Evolutionary conservation across 1,140 invertebrate genomes (phyloP).

Genomic region (Nomia melanderi): DNA sequence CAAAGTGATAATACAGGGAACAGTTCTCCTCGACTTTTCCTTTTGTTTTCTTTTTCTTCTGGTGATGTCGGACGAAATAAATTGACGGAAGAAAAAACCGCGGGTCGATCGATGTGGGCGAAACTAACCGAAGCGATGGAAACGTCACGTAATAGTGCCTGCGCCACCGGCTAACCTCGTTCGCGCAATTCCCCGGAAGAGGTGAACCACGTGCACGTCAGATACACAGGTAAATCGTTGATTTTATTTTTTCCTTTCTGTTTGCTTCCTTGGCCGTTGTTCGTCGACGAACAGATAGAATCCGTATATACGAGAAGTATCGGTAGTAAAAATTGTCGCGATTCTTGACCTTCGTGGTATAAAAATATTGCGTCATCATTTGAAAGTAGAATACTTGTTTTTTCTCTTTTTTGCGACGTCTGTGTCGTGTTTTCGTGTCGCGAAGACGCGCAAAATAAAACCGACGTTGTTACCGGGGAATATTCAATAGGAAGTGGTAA

Average conservation of each 20-base stretch:
- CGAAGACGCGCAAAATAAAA: too few relatives aligned
- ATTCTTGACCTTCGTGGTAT: too few relatives aligned
- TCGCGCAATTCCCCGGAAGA: conserved; percentile 40
- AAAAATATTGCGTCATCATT: too few relatives aligned
- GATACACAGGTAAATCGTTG: conserved; percentile 51
- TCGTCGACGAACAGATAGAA: too few relatives aligned
- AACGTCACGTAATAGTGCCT: conserved; percentile 33
- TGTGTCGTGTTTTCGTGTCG: too few relatives aligned
- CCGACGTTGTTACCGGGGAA: too few relatives aligned
- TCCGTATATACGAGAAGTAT: too few relatives aligned
- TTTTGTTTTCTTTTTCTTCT: neutral
- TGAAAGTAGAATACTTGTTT: too few relatives aligned
- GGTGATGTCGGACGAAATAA: conserved; percentile 21
- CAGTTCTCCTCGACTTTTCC: neutral
- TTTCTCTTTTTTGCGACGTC: too few relatives aligned
- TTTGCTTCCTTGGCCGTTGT: too few relatives aligned
- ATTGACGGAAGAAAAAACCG: neutral
- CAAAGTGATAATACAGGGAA: conserved; percentile 29
- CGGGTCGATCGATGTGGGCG: conserved; percentile 18
- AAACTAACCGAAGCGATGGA: conserved; percentile 24
- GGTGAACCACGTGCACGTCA: conserved; percentile 54
- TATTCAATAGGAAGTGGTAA: too few relatives aligned
- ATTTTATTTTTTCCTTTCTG: neutral
- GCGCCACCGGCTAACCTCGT: conserved; percentile 45
- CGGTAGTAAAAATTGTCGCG: too few relatives aligned